phyloP scores from a whole-genome alignment of 2,797 vertebrate genomes.

The Dermochelys coriacea region DNA sequence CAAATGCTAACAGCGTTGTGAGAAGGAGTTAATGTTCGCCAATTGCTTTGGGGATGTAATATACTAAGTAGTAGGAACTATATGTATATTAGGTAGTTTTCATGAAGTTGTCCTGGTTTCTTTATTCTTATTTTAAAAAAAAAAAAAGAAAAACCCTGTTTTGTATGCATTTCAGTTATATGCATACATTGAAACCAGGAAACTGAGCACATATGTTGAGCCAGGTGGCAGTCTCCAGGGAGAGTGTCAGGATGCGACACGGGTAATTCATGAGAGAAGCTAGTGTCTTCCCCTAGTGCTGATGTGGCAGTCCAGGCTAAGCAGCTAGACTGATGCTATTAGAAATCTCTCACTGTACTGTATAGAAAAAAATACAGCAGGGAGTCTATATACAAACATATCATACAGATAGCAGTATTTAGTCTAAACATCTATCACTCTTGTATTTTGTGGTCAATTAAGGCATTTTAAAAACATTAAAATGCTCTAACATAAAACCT shows the following conservation, averaged over 20 bases:
- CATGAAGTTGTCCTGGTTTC: background rate
- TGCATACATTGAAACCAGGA: background rate
- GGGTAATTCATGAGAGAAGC: background rate
- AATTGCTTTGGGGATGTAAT: background rate
- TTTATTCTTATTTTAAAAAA: background rate
- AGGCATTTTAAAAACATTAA: background rate
- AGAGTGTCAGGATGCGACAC: background rate
- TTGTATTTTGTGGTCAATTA: background rate
- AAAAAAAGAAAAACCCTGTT: no score
- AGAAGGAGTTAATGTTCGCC: background rate
- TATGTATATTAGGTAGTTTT: background rate
- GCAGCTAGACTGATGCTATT: background rate
- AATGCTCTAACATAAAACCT: background rate
- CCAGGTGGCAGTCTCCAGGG: background rate
- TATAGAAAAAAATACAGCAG: background rate
- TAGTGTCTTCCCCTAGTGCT: background rate
- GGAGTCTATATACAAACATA: constrained; percentile 1
- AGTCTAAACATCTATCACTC: background rate
- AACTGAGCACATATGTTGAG: background rate
- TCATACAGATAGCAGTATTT: background rate
- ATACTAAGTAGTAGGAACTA: background rate
- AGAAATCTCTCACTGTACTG: background rate
- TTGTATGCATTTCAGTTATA: background rate
- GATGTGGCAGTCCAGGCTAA: background rate
- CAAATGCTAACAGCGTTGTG: background rate